phyloP scores from a whole-genome alignment of 2,888 invertebrate species.

The Metallyticus violacea region DNA sequence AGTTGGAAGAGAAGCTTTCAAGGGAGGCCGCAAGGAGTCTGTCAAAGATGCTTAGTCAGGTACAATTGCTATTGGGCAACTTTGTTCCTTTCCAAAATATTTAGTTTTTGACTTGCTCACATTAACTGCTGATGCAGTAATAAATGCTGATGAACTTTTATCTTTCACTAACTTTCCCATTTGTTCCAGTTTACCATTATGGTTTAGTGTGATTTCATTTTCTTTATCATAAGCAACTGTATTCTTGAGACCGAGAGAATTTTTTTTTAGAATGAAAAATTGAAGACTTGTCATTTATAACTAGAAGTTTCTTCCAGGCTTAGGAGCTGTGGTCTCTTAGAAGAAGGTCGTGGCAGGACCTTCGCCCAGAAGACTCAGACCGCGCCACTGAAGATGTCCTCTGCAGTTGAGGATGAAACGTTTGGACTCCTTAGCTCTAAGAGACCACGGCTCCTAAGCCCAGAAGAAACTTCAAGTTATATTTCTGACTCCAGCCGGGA shows the following conservation, averaged over 20 bases:
- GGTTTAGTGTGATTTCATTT: background rate
- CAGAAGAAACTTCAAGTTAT: too few species aligned
- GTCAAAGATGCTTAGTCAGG: conserved; percentile 39
- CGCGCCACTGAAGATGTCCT: too few species aligned
- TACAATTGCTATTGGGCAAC: too few species aligned
- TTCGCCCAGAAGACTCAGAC: too few species aligned
- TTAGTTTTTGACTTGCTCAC: background rate
- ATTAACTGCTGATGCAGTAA: background rate
- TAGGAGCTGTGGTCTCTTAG: too few species aligned
- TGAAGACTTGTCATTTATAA: too few species aligned
- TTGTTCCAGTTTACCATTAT: background rate
- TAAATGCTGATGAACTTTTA: background rate
- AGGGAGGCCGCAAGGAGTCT: conserved; percentile 62
- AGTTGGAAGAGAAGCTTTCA: conserved; percentile 63
- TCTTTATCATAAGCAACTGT: too few species aligned
- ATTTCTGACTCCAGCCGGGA: too few species aligned
- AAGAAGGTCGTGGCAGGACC: background rate
- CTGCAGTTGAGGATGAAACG: too few species aligned
- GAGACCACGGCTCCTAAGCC: too few species aligned
- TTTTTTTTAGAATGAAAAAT: background rate
- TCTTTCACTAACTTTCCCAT: background rate
- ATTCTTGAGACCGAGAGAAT: background rate
- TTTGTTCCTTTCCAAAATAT: background rate
- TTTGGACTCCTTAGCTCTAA: too few species aligned
- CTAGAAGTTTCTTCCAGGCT: too few species aligned